Percentiles rank a stretch among this genome's conserved stretches.
Evolutionary conservation across 1,140 invertebrate genomes (phyloP).

Genomic region (Choristoneura fumiferana): DNA sequence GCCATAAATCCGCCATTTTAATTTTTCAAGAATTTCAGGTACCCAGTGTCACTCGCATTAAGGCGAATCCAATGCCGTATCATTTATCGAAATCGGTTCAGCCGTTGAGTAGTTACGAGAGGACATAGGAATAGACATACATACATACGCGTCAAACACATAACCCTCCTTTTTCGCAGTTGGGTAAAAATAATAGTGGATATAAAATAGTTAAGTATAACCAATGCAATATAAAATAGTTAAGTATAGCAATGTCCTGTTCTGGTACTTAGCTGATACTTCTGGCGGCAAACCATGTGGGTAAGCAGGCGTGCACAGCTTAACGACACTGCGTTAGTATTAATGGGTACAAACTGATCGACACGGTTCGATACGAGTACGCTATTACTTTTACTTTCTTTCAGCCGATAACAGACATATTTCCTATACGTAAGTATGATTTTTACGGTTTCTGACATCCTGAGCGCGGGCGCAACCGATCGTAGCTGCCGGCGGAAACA

Average conservation of each 20-base stretch:
- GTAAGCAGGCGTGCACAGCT: background rate
- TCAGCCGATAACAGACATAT: slow-evolving; percentile 47
- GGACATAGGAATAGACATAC: no score
- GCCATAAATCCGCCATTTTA: no score
- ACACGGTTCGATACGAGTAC: slow-evolving; percentile 36
- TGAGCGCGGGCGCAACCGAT: slow-evolving; percentile 32
- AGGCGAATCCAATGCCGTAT: no score
- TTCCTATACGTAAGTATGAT: slow-evolving; percentile 37
- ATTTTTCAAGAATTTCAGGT: no score
- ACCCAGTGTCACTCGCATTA: no score
- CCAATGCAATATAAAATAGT: no score
- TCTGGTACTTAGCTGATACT: background rate
- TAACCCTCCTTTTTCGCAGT: no score
- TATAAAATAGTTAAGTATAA: no score
- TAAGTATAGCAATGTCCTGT: slow-evolving; percentile 25
- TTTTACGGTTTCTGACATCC: slow-evolving; percentile 36
- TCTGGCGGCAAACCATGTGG: background rate
- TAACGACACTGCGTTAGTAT: slow-evolving; percentile 9
- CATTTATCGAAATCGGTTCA: no score
- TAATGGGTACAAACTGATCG: slow-evolving; percentile 7
- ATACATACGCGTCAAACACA: no score
- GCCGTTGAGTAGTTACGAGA: no score
- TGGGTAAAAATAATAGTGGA: no score
- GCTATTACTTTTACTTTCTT: slow-evolving; percentile 59
- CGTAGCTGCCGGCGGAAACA: slow-evolving; percentile 25